phyloP scores from a whole-genome alignment of 2,113 vertebrate genomes.

The Proteles cristata region DNA sequence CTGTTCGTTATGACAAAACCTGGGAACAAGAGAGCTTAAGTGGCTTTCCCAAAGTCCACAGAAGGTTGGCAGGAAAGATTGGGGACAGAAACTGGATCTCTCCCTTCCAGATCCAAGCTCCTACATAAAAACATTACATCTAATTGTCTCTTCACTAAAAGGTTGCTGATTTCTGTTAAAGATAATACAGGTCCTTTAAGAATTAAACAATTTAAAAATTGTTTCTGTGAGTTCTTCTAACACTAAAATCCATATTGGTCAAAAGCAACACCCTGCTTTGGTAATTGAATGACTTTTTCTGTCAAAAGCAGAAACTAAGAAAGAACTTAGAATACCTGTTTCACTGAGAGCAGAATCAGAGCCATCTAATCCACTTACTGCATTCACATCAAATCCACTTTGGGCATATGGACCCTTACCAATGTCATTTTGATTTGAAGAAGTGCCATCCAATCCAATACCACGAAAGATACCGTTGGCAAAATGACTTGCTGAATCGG shows the following conservation, averaged over 20 bases:
- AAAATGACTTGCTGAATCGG: background rate
- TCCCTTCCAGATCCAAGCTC: background rate
- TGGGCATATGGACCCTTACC: background rate
- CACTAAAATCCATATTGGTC: background rate
- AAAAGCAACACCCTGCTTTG: background rate
- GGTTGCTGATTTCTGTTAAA: background rate
- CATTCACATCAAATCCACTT: background rate
- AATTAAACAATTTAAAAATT: background rate
- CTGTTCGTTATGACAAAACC: background rate
- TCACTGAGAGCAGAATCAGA: background rate
- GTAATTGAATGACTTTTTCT: constrained; percentile 3
- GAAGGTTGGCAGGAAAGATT: background rate
- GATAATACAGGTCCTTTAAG: background rate
- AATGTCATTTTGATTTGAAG: background rate
- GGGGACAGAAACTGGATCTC: background rate
- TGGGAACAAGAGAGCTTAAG: background rate
- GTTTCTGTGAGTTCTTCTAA: background rate
- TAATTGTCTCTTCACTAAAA: background rate
- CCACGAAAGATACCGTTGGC: background rate
- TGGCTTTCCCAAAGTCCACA: background rate
- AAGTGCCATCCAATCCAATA: background rate
- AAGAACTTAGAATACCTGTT: background rate
- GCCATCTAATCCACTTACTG: background rate
- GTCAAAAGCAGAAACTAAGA: background rate
- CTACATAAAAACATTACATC: background rate